phyloP scores from a whole-genome alignment of 2,113 vertebrate species.

The Athene cunicularia region DNA sequence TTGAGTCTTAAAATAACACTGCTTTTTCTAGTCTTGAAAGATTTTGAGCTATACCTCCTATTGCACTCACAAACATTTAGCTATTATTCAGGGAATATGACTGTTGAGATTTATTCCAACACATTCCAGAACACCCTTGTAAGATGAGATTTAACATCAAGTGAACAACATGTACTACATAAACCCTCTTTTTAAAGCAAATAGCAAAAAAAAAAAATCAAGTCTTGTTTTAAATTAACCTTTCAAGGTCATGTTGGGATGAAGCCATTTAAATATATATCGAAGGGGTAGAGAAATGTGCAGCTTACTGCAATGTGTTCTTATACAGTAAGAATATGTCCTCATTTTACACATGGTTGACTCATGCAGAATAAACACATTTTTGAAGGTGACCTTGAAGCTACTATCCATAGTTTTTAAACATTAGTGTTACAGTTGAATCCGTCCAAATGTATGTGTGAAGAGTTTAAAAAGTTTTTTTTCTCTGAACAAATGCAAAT shows the following conservation, averaged over 20 bases:
- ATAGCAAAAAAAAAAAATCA: not conserved
- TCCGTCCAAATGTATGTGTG: not conserved
- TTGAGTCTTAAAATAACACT: slow-evolving; percentile 45
- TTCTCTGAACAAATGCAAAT: not conserved
- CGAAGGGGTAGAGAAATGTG: not conserved
- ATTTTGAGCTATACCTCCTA: slow-evolving; percentile 46
- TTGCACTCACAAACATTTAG: slow-evolving; percentile 40
- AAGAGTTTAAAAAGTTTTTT: not conserved
- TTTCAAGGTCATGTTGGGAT: slow-evolving; percentile 47
- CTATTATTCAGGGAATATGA: slow-evolving; percentile 57
- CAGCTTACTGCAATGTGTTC: not conserved
- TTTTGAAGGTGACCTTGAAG: slow-evolving; percentile 14
- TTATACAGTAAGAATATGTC: not conserved
- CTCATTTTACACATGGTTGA: slow-evolving; percentile 7
- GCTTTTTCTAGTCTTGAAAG: slow-evolving; percentile 14
- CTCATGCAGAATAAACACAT: not conserved
- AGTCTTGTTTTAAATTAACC: slow-evolving; percentile 40
- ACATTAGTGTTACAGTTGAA: not conserved
- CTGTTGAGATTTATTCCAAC: slow-evolving; percentile 64
- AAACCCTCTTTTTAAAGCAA: slow-evolving; percentile 14
- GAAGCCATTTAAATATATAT: slow-evolving; percentile 19
- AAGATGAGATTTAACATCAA: slow-evolving; percentile 65
- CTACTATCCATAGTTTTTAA: not conserved
- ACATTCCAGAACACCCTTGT: slow-evolving; percentile 68
- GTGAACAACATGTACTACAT: slow-evolving; percentile 62